phyloP scores from a whole-genome alignment of 2,113 vertebrate species.

The Rhinoptilus africanus region DNA sequence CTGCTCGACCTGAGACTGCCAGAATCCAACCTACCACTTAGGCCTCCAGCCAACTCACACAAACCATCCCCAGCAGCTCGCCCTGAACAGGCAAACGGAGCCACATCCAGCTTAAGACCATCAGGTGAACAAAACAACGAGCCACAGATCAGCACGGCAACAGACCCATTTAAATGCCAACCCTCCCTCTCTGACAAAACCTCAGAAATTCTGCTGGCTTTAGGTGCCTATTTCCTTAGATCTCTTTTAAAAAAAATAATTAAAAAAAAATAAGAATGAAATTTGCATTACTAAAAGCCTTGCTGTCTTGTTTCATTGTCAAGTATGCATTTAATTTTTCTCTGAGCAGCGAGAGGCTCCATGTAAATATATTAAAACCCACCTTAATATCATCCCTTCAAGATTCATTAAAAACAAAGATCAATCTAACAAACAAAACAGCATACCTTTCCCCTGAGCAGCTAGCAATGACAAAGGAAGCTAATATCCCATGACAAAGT shows the following conservation, averaged over 20 bases:
- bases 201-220: background rate
- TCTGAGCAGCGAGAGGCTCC: background rate
- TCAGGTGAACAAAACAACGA: background rate
- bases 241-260: background rate
- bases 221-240: background rate
- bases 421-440: background rate
- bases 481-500: background rate
- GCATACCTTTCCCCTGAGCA: background rate
- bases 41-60: background rate
- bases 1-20: background rate
- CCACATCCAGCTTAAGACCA: background rate
- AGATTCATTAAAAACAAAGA: background rate
- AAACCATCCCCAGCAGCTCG: background rate
- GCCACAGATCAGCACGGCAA: background rate
- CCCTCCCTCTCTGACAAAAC: background rate
- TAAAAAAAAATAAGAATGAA: fast-evolving
- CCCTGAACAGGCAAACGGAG: background rate
- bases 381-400: background rate
- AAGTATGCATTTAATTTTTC: background rate
- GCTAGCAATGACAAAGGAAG: background rate
- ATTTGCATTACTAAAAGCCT: background rate
- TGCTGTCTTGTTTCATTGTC: background rate
- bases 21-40: background rate
- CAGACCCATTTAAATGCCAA: background rate
- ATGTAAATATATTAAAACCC: background rate